Evolutionary conservation across 2,113 vertebrate genomes (phyloP), one percentile per base, ranked within the genome.

Genomic region (Acanthochromis polyacanthus): DNA sequence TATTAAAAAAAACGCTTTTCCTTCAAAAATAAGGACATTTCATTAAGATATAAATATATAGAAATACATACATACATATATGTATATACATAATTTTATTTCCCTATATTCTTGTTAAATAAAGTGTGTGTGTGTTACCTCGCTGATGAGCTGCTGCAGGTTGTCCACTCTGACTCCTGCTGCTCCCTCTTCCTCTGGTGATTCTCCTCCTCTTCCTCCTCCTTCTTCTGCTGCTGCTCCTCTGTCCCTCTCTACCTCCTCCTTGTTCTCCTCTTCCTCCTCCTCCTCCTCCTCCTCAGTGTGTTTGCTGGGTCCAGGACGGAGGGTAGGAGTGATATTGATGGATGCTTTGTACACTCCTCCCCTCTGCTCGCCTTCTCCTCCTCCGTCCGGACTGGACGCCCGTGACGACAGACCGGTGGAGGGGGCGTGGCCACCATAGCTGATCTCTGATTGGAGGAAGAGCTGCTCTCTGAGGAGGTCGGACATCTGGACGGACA

Each of bases 401-500:
- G 96, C 96, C 20, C 96, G 93, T 1, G 96, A 95, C 48, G 96
- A 96, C 4, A 91, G 94, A 70, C 93, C 90, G 0, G 96, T 96
- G 28, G 81, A 60, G 52, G 83, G 55, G 1, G 78, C 48, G 22
- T 32, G 60, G 3, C 83, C 94, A 23, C 92, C 94, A 17, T 96
- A 93, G 46, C 93, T 92, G 61, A 99, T 89, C 88, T 98, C 96
- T 28, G 96, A 96, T 81, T 96, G 97, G 80, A 99, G 95, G 85
- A 94, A 95, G 22, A 96, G 94, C 89, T 98, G 98, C 72, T 99
- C 98, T 86, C 95, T 94, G 82, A 99, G 95, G 58, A 99, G 95
- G 81, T 98, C 96, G 0, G 95, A 96, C 68, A 99, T 95, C 98
- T 99, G 88, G 59, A 52, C 11, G 68, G 10, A 73, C 36, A 53